Conservation (phyloP, 2,797 vertebrate species). For the Cryptoprocta ferox region DNA sequence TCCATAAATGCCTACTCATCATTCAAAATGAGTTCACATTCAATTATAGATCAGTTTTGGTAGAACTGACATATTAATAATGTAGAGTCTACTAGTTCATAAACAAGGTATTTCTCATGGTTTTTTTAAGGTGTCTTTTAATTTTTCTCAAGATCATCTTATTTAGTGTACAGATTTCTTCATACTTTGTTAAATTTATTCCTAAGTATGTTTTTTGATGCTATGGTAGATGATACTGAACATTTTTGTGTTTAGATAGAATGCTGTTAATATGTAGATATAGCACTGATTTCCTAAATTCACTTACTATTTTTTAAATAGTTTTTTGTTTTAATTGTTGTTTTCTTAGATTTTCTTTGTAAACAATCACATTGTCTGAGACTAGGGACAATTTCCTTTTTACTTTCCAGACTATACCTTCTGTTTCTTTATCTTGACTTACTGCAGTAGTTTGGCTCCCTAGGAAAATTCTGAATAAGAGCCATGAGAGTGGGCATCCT, state of each 20-base stretch:
- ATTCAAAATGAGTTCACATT: background rate
- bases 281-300: background rate
- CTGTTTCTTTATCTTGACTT: conserved; percentile 4
- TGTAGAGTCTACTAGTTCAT: background rate
- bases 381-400: background rate
- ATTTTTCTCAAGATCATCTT: background rate
- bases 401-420: background rate
- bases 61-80: background rate
- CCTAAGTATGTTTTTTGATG: conserved; percentile 14
- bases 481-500: background rate
- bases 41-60: conserved; percentile 2
- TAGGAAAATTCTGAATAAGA: background rate
- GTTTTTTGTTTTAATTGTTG: background rate
- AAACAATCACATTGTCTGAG: background rate
- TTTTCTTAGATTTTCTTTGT: conserved; percentile 28
- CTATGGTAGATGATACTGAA: background rate
- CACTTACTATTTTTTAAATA: background rate
- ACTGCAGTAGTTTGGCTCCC: background rate
- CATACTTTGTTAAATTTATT: conserved; percentile 49
- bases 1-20: background rate
- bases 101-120: background rate
- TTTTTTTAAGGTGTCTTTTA: conserved; percentile 19
- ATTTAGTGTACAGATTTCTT: background rate
- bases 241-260: background rate
- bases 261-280: conserved; percentile 31